Base-by-base conservation (phyloP, 2,113 vertebrate species). In the Jaculus jaculus region DNA sequence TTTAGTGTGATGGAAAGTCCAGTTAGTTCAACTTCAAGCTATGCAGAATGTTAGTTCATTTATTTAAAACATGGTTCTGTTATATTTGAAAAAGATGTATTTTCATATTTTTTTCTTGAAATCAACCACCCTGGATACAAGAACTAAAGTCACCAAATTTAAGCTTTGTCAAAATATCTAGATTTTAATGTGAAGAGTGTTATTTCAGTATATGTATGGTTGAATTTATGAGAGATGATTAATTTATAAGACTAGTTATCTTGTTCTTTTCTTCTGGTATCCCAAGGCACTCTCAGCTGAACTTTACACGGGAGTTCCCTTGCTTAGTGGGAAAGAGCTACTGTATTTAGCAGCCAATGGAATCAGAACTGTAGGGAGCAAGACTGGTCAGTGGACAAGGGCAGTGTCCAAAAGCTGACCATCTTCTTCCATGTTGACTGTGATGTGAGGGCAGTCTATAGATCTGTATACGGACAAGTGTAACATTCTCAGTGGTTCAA, bases 131-230 rank as follows among this genome's bases (percentile, higher is more conserved):
- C 37, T 2, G 51, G 63, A 68, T 42, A 71, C 26, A 69, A 39
- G 51, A 82, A 71, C 28, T 74, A 69, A 80, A 71, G 4, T 63
- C 32, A 21, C 39, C 9, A 72, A 24, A 61, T 86, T 72, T 51
- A 65, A 72, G 58, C 18, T 37, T 30, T 69, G 74, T 68, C 61
- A 79, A 37, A 86, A 51, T 61, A 81, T 80, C 37, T 95, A 77
- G 13, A 75, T 77, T 83, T 37, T 80, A 81, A 90, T 86, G 37
- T 23, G 90, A 89, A 87, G 30, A 75, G 16, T 30, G 60, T 68
- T 84, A n/a, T 20, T 85, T 66, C 66, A 51, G 17, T 34, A 15
- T 17, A 18, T 65, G 60, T 69, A n/a, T 28, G 78, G 72, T 1
- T 77, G 30, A 30, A 82, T 85, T 92, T 84, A 65, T 39, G 16